Base-by-base conservation (phyloP, 2,797 vertebrate genomes). In the Pangasius mekongensis region DNA sequence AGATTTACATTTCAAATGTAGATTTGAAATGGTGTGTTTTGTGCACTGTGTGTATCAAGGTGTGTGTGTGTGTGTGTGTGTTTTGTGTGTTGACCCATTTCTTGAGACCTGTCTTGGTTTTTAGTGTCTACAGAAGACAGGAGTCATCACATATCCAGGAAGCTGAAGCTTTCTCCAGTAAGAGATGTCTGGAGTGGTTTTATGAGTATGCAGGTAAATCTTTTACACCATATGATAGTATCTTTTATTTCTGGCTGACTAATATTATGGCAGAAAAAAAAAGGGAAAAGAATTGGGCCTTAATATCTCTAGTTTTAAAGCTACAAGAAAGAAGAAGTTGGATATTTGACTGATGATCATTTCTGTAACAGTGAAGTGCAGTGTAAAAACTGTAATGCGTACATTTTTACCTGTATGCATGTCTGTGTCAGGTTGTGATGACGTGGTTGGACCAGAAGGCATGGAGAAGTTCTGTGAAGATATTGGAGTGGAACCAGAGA, bases 401-500 rank as follows among this genome's bases (percentile, higher is more conserved):
- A 22, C 18, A 33, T 73, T 39, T 69, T 49, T 54, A 83, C 39
- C 83, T 83, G 84, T 93, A 36, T 84, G 1, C 60, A 86, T 88
- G 16, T 89, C 11, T 87, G 52, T 47, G 56, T 27, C 91, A 99
- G 99, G 97, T 76, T 97, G 97, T 66, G 99, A 99, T 88, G 98
- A 99, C 58, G 94, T 99, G 89, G 98, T 99, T 90, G 98, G 99
- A 89, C 99, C 99, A 71, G 98, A 99, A 93, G 99, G 98, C 87
- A 99, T 99, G 98, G 99, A 99, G 95, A 99, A 99, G 92, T 99
- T 99, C 94, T 99, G 99, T 95, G 99, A 99, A 95, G 99, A 99
- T 93, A 99, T 99, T 89, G 98, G 98, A 91, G 99, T 99, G 54
- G 99, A 99, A 94, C 99, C 99, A 86, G 99, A 99, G 95, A 99